These are phyloP conservation scores for Agapornis canus DNA, from an alignment of 2,797 vertebrate species.

Conservation along the genomic window DNA sequence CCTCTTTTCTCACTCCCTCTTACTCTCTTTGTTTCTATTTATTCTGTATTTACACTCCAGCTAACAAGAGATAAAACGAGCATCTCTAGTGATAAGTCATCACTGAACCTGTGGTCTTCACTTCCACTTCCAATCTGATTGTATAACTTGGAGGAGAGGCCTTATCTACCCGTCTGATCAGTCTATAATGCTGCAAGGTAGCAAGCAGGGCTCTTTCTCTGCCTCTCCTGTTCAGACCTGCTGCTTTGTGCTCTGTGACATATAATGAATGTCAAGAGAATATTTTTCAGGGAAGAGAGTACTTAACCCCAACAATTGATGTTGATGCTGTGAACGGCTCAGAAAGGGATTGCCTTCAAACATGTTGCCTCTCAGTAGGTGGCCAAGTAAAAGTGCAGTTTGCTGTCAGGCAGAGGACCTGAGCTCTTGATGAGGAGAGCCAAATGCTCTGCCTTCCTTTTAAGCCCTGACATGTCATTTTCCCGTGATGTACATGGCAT, in stretches of 20 bases:
- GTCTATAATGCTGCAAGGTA: not conserved
- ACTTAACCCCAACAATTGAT: slow-evolving; percentile 5
- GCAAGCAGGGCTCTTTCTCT: not conserved
- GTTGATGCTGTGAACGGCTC: not conserved
- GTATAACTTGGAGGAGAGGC: not conserved
- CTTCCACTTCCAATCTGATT: not conserved
- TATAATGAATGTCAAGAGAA: not conserved
- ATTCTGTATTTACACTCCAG: not conserved
- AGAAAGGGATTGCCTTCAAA: not conserved
- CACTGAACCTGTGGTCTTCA: not conserved
- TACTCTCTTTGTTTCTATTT: not conserved
- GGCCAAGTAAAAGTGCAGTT: not conserved
- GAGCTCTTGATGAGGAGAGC: not conserved
- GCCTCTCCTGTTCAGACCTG: slow-evolving; percentile 43
- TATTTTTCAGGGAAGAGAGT: not conserved
- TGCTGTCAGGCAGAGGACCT: not conserved
- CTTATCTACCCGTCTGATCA: slow-evolving; percentile 20
- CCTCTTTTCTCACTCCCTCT: not conserved
- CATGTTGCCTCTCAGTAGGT: not conserved
- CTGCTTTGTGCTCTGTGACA: not conserved
- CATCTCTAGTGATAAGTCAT: not conserved
- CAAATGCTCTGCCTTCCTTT: not conserved
- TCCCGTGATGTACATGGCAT: not conserved
- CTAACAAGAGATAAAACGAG: not conserved
- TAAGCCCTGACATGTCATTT: not conserved